A percentile compares a stretch with the other conserved stretches of the same genome.
phyloP scores from a whole-genome alignment of 2,888 invertebrate species.

The Caenorhabditis imperialis region DNA sequence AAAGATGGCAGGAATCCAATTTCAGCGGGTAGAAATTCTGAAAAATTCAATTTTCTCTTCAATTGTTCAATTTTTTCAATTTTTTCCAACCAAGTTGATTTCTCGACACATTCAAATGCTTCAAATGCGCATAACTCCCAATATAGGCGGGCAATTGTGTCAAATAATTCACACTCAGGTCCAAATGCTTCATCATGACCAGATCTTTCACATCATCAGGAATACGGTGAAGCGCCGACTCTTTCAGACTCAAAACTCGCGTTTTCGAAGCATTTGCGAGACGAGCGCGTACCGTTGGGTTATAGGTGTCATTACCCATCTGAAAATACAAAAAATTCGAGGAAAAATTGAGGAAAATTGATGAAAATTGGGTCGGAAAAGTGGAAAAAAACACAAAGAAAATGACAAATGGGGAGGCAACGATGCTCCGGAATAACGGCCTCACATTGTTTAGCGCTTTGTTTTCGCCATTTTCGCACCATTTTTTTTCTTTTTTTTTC shows the following conservation, averaged over 20 bases:
- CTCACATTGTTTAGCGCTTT: conserved; percentile 8
- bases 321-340: neutral
- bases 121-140: conserved; percentile 79
- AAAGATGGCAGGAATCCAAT: conserved; percentile 80
- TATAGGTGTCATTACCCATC: conserved; percentile 51
- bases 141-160: conserved; percentile 81
- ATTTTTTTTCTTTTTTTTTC: neutral
- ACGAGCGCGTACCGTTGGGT: conserved; percentile 40
- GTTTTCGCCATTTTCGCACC: neutral
- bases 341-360: neutral
- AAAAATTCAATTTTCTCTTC: conserved; percentile 53
- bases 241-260: conserved; percentile 90
- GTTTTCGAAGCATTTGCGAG: conserved; percentile 90
- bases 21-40: conserved; percentile 79
- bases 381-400: neutral
- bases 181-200: conserved; percentile 87
- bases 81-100: conserved; percentile 78
- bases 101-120: conserved; percentile 80
- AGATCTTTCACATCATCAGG: conserved; percentile 69
- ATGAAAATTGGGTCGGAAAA: neutral
- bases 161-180: conserved; percentile 93
- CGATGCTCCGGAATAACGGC: conserved; percentile 33
- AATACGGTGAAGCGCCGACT: conserved; percentile 86
- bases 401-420: conserved; percentile 25
- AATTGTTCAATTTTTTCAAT: neutral